phyloP scores from a whole-genome alignment of 2,113 vertebrate genomes.

The Microcebus tavaratra region DNA sequence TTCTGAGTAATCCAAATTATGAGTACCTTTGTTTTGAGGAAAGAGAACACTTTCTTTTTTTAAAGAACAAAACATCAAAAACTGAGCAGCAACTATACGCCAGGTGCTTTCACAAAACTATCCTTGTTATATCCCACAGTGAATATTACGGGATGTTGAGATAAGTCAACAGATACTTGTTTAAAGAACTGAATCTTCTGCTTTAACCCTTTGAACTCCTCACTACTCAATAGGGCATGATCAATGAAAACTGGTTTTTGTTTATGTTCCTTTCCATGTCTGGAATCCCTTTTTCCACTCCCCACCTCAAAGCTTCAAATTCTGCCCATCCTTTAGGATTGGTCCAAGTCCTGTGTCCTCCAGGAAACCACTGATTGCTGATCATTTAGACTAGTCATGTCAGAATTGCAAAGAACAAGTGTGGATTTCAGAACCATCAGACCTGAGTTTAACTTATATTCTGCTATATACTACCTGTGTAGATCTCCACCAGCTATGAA shows the following conservation, averaged over 20 bases:
- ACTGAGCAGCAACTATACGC: neutral
- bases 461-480: neutral
- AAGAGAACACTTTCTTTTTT: neutral
- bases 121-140: neutral
- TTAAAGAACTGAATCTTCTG: slow-evolving; percentile 9
- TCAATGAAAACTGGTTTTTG: slow-evolving; percentile 29
- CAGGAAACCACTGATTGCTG: neutral
- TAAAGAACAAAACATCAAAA: neutral
- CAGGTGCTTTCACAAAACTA: neutral
- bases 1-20: neutral
- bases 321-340: neutral
- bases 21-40: neutral
- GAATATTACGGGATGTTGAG: neutral
- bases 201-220: neutral
- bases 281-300: neutral
- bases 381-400: neutral
- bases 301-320: neutral
- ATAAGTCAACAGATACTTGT: slow-evolving; percentile 29
- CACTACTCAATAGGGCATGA: neutral
- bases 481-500: neutral
- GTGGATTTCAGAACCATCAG: neutral
- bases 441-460: slow-evolving; percentile 16
- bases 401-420: neutral
- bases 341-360: neutral
- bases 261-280: slow-evolving; percentile 4